These are phyloP conservation scores for Gonocerus acuteangulatus DNA, from an alignment of 2,888 invertebrate genomes.

Conservation along the genomic window DNA sequence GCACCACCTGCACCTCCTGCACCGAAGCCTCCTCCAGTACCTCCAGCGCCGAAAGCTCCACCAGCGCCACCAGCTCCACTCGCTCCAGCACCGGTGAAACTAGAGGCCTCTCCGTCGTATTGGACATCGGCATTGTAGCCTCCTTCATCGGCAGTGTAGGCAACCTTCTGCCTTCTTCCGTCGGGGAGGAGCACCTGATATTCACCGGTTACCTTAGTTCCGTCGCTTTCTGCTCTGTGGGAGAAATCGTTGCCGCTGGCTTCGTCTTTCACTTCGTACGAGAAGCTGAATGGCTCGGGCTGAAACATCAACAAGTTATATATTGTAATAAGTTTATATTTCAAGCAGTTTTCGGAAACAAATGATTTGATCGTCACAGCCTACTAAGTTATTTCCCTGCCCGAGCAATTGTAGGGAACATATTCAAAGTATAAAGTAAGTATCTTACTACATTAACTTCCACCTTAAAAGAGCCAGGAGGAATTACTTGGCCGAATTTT, in stretches of 20 bases:
- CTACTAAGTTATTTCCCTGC: too few species aligned
- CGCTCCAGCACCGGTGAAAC: slow-evolving; percentile 33
- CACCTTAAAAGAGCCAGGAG: too few species aligned
- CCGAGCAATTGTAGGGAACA: too few species aligned
- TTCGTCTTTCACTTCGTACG: slow-evolving; percentile 41
- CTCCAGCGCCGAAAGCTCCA: slow-evolving; percentile 11
- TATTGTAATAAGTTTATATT: not conserved
- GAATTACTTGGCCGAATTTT: too few species aligned
- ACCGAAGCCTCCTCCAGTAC: not conserved
- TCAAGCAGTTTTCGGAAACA: not conserved
- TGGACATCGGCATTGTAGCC: slow-evolving; percentile 82
- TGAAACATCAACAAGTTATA: slow-evolving; percentile 23
- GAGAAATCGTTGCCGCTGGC: slow-evolving; percentile 40
- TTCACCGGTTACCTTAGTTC: slow-evolving; percentile 54
- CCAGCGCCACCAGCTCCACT: slow-evolving; percentile 21
- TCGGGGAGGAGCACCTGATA: slow-evolving; percentile 78
- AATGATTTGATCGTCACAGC: not conserved
- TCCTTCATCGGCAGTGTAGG: slow-evolving; percentile 76
- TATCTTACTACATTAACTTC: too few species aligned
- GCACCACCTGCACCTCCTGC: too few species aligned
- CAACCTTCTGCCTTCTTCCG: slow-evolving; percentile 75
- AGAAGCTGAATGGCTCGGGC: slow-evolving; percentile 41
- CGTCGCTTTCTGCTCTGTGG: slow-evolving; percentile 40
- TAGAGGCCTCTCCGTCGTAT: slow-evolving; percentile 60
- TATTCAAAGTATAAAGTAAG: too few species aligned